Evolutionary conservation across 2,797 vertebrate species (phyloP), one percentile per base, ranked within the genome.

Genomic region (Ptychadena robeensis): DNA sequence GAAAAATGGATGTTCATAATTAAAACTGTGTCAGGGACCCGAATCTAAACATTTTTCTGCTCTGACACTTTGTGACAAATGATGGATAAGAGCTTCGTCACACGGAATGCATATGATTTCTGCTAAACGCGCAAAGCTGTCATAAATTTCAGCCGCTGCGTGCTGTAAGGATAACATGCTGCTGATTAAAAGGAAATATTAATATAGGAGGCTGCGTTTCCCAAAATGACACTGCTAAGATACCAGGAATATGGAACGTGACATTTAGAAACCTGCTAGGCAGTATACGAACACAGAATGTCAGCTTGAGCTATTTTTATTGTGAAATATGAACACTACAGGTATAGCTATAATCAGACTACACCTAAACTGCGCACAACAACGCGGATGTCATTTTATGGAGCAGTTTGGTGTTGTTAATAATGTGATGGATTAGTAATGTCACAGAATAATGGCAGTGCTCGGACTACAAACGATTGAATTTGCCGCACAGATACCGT

Each of bases 1-100:
- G 37, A 14, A 78, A 65, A 83, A 83, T 83, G 74, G 73, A 83
- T 83, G 74, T 73, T 79, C 65, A 72, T 83, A 83, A 78, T 83
- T 83, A 83, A 83, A 71, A 83, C n/a, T 61, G 74, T 72, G 73
- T 57, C 73, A 77, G 66, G n/a, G 73, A 71, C 35, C 73, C 27
- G 37, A 77, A 77, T 63, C 67, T 44, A 71, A 77, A 77, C 81
- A 70, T 82, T 82, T 82, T 70, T 76, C 73, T 78, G 81, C 59
- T 8, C 30, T 72, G 74, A 72, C 22, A 63, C 74, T 37, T 57
- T 53, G 27, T 70, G 74, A 71, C 81, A 83, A 79, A 79, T 78
- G 66, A 72, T 53, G 37, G 68, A 65, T 72, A 72, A 57, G 63
- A 78, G 69, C 59, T 31, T 27, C 25, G 25, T 12, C 61, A 73